Conservation (phyloP, 2,797 vertebrate species). For the Columba guinea region DNA sequence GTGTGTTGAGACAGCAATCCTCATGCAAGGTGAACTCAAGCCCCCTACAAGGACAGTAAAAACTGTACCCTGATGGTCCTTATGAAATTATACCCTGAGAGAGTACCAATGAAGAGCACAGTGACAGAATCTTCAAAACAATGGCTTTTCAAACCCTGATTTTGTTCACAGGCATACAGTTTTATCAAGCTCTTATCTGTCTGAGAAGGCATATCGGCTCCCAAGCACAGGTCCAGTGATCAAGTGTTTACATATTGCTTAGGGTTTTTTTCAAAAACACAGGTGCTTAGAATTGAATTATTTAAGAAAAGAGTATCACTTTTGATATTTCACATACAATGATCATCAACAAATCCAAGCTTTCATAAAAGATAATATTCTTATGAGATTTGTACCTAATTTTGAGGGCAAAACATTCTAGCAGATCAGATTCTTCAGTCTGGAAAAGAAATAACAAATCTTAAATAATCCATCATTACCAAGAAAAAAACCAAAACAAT, state of each 20-base stretch:
- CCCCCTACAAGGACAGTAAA: neutral
- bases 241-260: neutral
- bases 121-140: neutral
- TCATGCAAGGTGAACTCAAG: neutral
- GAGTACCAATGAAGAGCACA: neutral
- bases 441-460: neutral
- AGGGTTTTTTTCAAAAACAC: neutral
- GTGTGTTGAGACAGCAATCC: neutral
- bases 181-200: neutral
- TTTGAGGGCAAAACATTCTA: neutral
- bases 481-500: neutral
- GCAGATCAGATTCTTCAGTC: neutral
- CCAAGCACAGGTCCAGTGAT: neutral
- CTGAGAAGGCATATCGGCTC: neutral
- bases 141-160: neutral
- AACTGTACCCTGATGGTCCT: neutral
- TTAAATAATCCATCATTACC: neutral
- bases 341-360: neutral
- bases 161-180: neutral
- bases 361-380: neutral
- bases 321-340: neutral
- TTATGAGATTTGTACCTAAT: neutral
- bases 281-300: neutral
- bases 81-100: neutral
- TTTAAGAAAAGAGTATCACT: neutral